Evolutionary conservation across 2,888 invertebrate genomes (phyloP).

Genomic region (Lasioglossum figueresi): DNA sequence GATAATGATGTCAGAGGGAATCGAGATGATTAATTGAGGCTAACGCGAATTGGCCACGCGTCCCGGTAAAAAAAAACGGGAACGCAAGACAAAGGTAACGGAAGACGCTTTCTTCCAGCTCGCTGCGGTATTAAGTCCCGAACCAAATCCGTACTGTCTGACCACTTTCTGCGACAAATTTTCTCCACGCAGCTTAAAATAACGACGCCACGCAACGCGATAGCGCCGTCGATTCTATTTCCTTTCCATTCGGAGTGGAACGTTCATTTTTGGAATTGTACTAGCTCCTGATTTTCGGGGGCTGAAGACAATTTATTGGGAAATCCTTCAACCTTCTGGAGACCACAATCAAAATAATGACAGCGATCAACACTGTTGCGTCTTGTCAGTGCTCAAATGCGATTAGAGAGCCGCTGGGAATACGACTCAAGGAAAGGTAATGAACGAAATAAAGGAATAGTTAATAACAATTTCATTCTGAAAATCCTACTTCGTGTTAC

Average conservation of each 20-base stretch:
- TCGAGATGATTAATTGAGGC: not conserved
- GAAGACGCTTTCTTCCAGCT: not conserved
- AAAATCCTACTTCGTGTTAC: no score
- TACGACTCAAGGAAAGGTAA: no score
- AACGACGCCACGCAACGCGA: conserved; percentile 24
- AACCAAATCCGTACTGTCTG: conserved; percentile 23
- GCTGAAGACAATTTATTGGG: not conserved
- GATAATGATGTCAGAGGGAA: not conserved
- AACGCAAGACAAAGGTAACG: not conserved
- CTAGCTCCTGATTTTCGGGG: not conserved
- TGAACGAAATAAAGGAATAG: no score
- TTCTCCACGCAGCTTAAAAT: conserved; percentile 36
- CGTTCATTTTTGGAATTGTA: not conserved
- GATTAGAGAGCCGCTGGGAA: no score
- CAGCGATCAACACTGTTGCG: no score
- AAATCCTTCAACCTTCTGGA: not conserved
- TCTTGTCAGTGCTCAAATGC: no score
- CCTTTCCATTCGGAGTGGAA: not conserved
- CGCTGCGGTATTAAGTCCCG: not conserved
- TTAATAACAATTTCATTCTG: no score
- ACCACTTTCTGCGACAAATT: conserved; percentile 34
- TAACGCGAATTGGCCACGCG: not conserved
- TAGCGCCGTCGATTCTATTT: conserved; percentile 1
- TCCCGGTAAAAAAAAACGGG: not conserved
- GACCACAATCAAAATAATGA: not conserved